Conservation (phyloP, 2,888 invertebrate genomes). For the Hyppa rectilinea region DNA sequence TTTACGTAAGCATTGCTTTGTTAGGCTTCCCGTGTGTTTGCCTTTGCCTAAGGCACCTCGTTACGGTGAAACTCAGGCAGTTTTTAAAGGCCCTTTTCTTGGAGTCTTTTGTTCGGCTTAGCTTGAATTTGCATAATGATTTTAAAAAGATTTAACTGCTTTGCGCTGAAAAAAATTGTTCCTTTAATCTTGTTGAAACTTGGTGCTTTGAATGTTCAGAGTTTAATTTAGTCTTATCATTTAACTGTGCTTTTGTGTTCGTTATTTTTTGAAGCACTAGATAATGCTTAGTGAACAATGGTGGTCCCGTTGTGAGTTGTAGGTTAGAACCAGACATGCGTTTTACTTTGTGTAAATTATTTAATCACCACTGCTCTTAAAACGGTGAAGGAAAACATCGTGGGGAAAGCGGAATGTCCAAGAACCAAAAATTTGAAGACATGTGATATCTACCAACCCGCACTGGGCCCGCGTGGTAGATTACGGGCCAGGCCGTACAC, state of each 20-base stretch:
- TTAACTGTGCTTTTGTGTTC: background rate
- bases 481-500: no score
- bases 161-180: background rate
- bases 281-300: no score
- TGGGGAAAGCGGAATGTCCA: no score
- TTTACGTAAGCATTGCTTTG: slow-evolving; percentile 65
- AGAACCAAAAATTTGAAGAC: no score
- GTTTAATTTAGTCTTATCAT: background rate
- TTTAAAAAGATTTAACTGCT: slow-evolving; percentile 23
- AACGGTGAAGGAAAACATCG: no score
- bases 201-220: background rate
- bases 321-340: no score
- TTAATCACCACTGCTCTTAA: no score
- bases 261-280: background rate
- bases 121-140: slow-evolving; percentile 14
- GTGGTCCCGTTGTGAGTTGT: no score
- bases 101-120: slow-evolving; percentile 41
- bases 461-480: no score
- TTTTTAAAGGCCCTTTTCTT: slow-evolving; percentile 26
- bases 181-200: background rate
- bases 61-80: slow-evolving; percentile 38
- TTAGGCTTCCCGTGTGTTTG: slow-evolving; percentile 63
- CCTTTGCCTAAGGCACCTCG: slow-evolving; percentile 54
- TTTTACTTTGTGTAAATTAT: no score
- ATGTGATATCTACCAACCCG: no score